A percentile compares a stretch with the other conserved stretches of the same genome.
These are phyloP conservation scores for Leuctra nigra DNA, from an alignment of 2,888 invertebrate genomes.

Conservation along the genomic window DNA sequence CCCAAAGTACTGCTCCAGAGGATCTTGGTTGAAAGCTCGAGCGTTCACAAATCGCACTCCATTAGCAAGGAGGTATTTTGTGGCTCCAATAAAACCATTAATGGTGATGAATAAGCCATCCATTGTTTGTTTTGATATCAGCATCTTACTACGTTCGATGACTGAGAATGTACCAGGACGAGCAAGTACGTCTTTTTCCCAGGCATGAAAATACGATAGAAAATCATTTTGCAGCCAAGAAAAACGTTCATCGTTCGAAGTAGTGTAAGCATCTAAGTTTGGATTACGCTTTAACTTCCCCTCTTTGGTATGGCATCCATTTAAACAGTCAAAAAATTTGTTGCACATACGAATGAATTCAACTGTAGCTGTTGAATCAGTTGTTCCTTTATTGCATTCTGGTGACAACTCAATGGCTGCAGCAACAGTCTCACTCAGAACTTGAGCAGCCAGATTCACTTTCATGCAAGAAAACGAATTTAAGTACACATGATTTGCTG, in stretches of 20 bases:
- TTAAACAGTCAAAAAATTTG: no score
- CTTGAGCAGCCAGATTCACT: background rate
- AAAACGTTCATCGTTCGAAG: background rate
- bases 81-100: conserved; percentile 2
- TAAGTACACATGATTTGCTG: no score
- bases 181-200: background rate
- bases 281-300: no score
- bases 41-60: no score
- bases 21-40: no score
- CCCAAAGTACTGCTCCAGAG: conserved; percentile 9
- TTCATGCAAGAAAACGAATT: conserved; percentile 1
- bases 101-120: conserved; percentile 1
- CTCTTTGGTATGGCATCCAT: no score
- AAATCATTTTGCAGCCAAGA: background rate
- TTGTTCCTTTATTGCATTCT: background rate
- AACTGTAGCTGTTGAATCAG: background rate
- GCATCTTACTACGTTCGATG: background rate
- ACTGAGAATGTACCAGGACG: background rate
- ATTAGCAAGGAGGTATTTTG: background rate
- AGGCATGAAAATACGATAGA: background rate
- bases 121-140: background rate
- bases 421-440: conserved; percentile 5
- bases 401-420: background rate
- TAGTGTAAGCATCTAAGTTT: background rate
- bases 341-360: background rate